phyloP scores from a whole-genome alignment of 1,140 invertebrate species.

The Palaemon carinicauda region DNA sequence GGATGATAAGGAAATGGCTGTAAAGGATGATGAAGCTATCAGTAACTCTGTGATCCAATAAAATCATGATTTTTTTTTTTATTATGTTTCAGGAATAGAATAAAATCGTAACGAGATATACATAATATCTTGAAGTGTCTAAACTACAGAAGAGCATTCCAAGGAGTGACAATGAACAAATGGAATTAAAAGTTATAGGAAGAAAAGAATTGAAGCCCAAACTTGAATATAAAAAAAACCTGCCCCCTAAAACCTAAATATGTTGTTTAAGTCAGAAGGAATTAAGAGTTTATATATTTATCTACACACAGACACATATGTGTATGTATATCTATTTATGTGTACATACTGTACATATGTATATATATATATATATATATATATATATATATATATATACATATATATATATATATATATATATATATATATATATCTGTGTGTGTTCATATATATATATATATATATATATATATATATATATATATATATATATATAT shows the following conservation, averaged over 20 bases:
- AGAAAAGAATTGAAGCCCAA: too few species aligned
- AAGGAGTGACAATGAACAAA: too few species aligned
- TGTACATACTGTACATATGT: neutral
- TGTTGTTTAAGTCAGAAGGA: neutral
- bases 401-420: neutral
- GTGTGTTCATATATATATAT: neutral
- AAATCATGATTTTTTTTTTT: too few species aligned
- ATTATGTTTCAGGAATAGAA: too few species aligned
- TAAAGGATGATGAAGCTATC: too few species aligned
- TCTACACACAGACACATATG: neutral
- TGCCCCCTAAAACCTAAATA: neutral
- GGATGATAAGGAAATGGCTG: too few species aligned
- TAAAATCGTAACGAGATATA: too few species aligned
- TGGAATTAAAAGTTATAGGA: too few species aligned
- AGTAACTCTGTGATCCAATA: too few species aligned
- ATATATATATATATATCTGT: neutral
- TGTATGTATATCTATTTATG: neutral
- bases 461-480: conserved; percentile 2
- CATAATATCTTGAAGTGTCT: too few species aligned
- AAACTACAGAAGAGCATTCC: too few species aligned
- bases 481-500: conserved; percentile 2
- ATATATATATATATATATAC: neutral
- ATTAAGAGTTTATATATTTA: neutral
- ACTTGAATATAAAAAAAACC: neutral
- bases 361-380: neutral